phyloP scores from a whole-genome alignment of 2,113 vertebrate genomes.

The Axis porcinus region DNA sequence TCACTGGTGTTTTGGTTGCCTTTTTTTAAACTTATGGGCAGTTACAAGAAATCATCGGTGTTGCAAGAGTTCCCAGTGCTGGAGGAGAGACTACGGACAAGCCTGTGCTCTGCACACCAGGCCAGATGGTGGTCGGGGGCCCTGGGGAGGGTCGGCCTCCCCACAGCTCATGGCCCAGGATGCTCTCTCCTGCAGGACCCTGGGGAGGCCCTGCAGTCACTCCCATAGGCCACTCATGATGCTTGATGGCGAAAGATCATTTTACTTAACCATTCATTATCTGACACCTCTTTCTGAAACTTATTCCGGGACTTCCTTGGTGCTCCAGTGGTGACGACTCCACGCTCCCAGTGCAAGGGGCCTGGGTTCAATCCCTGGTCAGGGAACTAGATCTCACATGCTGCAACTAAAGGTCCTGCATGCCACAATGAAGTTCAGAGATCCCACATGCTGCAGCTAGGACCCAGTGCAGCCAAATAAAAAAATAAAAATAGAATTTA shows the following conservation, averaged over 20 bases:
- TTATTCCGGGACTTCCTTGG: neutral
- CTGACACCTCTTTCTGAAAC: neutral
- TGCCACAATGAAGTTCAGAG: neutral
- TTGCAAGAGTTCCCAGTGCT: neutral
- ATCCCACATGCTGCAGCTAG: neutral
- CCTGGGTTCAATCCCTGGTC: neutral
- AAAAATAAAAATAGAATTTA: neutral
- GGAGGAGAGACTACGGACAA: neutral
- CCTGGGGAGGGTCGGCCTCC: neutral
- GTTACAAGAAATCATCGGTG: no score
- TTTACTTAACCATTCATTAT: neutral
- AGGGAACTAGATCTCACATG: neutral
- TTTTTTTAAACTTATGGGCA: neutral
- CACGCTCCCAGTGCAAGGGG: neutral
- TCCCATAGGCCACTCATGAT: rapidly evolving
- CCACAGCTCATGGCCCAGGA: rapidly evolving
- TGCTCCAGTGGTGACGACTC: neutral
- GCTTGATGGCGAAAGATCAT: neutral
- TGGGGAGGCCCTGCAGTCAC: rapidly evolving
- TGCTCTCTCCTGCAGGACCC: rapidly evolving
- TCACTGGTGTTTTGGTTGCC: neutral
- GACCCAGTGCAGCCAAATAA: neutral
- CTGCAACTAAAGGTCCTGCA: neutral
- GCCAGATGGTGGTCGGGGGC: no score
- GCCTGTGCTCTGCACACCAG: rapidly evolving